Percentiles rank a stretch among this genome's conserved stretches.
These are phyloP conservation scores for Drosophila ercepeae DNA, from an alignment of 1,140 invertebrate species.

Conservation along the genomic window DNA sequence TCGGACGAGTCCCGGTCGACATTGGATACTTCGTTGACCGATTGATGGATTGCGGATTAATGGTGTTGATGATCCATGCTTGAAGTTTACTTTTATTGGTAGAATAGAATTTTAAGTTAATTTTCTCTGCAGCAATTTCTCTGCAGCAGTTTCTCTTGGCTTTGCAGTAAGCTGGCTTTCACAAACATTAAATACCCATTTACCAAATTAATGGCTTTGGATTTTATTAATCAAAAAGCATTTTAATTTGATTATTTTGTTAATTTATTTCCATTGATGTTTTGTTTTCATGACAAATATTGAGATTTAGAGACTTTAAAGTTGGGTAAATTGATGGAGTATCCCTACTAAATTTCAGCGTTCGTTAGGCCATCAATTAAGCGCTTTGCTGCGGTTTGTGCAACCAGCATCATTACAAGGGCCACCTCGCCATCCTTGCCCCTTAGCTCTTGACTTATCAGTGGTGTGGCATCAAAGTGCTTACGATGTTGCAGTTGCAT, in stretches of 20 bases:
- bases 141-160: conserved; percentile 8
- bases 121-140: conserved; percentile 18
- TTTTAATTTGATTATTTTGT: not conserved
- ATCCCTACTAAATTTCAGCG: conserved; percentile 42
- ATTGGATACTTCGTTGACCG: conserved; percentile 24
- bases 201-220: conserved; percentile 6
- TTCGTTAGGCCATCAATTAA: conserved; percentile 63
- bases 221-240: not conserved
- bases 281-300: too few relatives aligned
- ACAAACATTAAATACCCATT: conserved; percentile 12
- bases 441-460: conserved; percentile 54
- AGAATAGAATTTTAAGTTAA: conserved; percentile 34
- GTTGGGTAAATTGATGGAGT: conserved; percentile 11
- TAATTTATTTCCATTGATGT: not conserved
- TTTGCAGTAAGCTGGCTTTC: conserved; percentile 4
- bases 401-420: conserved; percentile 57
- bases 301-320: not conserved
- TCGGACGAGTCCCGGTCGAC: conserved; percentile 10
- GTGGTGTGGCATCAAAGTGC: conserved; percentile 44
- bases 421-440: conserved; percentile 11
- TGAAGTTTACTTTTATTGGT: conserved; percentile 2
- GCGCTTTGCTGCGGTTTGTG: conserved; percentile 32
- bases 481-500: conserved; percentile 36
- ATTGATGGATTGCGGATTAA: conserved; percentile 40
- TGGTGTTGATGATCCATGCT: conserved; percentile 31